These are phyloP conservation scores for Alviniconcha marisindica DNA, from an alignment of 1,140 invertebrate genomes.

Conservation along the genomic window DNA sequence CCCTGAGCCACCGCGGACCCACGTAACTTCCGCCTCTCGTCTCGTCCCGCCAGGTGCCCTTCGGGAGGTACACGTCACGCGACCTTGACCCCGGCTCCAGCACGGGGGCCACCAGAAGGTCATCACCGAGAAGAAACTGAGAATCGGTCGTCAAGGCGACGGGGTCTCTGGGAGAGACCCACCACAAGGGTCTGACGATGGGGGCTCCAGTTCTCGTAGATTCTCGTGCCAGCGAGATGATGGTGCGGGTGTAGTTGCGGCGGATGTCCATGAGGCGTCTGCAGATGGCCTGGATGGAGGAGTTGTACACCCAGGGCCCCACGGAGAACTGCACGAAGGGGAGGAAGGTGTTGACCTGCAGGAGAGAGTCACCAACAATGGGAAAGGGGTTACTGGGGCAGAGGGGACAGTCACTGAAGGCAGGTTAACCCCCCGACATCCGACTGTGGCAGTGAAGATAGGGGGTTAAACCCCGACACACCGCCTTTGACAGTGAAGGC, in stretches of 20 bases:
- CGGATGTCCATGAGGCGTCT: constrained; percentile 83
- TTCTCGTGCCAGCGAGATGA: constrained; percentile 84
- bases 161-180: constrained; percentile 88
- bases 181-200: constrained; percentile 90
- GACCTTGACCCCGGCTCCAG: constrained; percentile 80
- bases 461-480: too few species aligned
- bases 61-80: constrained; percentile 85
- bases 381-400: too few species aligned
- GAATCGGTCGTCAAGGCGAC: constrained; percentile 87
- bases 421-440: too few species aligned
- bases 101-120: constrained; percentile 88
- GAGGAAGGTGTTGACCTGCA: constrained; percentile 88
- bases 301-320: constrained; percentile 90
- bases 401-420: too few species aligned
- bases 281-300: constrained; percentile 82
- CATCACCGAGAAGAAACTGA: constrained; percentile 89
- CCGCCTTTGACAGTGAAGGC: too few species aligned
- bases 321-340: constrained; percentile 91
- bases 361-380: too few species aligned
- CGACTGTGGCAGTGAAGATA: too few species aligned
- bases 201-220: constrained; percentile 78
- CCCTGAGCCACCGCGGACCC: constrained; percentile 82
- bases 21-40: constrained; percentile 66
- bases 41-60: constrained; percentile 56
- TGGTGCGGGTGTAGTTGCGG: constrained; percentile 77